A percentile compares a stretch with the other conserved stretches of the same genome.
Evolutionary conservation across 2,888 invertebrate genomes (phyloP).

Genomic region (Trachelus tabidus): DNA sequence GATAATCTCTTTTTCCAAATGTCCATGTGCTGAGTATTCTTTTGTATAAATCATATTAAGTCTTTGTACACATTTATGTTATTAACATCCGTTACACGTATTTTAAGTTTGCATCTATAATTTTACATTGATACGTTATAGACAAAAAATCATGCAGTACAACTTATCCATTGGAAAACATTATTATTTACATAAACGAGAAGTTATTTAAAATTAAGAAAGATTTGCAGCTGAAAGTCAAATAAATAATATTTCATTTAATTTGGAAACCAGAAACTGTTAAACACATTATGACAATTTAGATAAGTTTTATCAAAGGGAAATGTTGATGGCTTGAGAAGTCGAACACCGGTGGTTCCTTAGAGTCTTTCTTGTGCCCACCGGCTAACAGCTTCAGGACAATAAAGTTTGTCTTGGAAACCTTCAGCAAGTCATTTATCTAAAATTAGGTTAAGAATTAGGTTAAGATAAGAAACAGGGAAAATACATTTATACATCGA

Average conservation of each 20-base stretch:
- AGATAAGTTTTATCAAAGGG: conserved; percentile 83
- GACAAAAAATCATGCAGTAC: background rate
- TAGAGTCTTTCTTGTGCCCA: conserved; percentile 90
- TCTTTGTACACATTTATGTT: conserved; percentile 22
- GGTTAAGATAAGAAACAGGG: background rate
- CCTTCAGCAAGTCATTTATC: conserved; percentile 85
- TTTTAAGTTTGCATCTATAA: conserved; percentile 34
- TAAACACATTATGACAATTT: conserved; percentile 41
- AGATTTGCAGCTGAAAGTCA: conserved; percentile 13
- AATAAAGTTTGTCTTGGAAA: conserved; percentile 95
- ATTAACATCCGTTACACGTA: background rate
- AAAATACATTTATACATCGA: conserved; percentile 1
- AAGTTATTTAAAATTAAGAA: background rate
- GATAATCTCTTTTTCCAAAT: background rate
- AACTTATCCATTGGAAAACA: background rate
- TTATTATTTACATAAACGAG: background rate
- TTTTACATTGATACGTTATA: conserved; percentile 24
- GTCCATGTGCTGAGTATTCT: background rate
- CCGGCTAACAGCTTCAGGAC: conserved; percentile 92
- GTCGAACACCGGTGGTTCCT: conserved; percentile 89
- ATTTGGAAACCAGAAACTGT: conserved; percentile 26
- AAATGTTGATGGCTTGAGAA: conserved; percentile 91
- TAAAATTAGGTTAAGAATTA: conserved; percentile 64
- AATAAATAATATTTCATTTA: conserved; percentile 40
- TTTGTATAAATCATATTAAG: conserved; percentile 9